These are phyloP conservation scores for Latheticus oryzae DNA, from an alignment of 2,888 invertebrate genomes.

Conservation along the genomic window DNA sequence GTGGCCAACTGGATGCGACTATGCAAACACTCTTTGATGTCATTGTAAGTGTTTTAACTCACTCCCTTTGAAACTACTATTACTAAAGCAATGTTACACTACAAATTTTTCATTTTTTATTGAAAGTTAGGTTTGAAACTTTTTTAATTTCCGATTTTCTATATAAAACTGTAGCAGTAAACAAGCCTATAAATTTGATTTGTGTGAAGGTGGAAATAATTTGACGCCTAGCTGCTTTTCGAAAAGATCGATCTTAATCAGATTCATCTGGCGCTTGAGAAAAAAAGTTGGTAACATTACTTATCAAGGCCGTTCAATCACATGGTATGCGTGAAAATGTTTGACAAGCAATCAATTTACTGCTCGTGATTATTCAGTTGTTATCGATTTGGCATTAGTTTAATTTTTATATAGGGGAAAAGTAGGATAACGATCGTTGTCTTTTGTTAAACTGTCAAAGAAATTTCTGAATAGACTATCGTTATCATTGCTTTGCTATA, in stretches of 20 bases:
- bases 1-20: too few species aligned
- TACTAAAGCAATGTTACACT: too few species aligned
- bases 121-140: too few species aligned
- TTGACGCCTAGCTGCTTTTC: too few species aligned
- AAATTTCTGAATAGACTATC: conserved; percentile 6
- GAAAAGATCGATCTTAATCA: not conserved
- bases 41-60: too few species aligned
- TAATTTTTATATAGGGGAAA: conserved; percentile 21
- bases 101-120: too few species aligned
- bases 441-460: conserved; percentile 4
- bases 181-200: not conserved
- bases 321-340: conserved; percentile 15
- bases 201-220: not conserved
- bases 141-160: too few species aligned
- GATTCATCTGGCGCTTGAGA: not conserved
- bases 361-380: conserved; percentile 8
- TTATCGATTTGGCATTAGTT: conserved; percentile 32
- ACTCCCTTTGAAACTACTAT: too few species aligned
- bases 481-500: not conserved
- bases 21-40: too few species aligned
- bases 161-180: too few species aligned
- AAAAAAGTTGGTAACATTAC: conserved; percentile 1
- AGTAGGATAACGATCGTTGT: conserved; percentile 2
- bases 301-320: conserved; percentile 13
- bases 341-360: conserved; percentile 18